Evolutionary conservation across 2,797 vertebrate species (phyloP).

Genomic region (Mormyrus hasselquistii): DNA sequence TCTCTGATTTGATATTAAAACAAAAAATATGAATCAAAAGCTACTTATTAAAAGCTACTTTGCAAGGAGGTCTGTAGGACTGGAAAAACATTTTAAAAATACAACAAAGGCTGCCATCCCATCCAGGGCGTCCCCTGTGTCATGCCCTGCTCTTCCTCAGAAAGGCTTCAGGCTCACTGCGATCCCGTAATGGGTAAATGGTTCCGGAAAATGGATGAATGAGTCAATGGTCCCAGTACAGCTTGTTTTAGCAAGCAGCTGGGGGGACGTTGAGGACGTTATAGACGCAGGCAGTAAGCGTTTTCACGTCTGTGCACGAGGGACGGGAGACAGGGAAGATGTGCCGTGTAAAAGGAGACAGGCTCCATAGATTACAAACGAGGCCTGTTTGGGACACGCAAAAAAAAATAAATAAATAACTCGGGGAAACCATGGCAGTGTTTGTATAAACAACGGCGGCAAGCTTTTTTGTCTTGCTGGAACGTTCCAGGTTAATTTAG

Average conservation of each 20-base stretch:
- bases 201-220: background rate
- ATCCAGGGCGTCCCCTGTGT: background rate
- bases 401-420: background rate
- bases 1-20: background rate
- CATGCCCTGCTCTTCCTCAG: background rate
- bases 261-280: background rate
- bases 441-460: conserved; percentile 9
- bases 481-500: conserved; percentile 17
- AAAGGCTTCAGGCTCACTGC: background rate
- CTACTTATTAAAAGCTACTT: background rate
- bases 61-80: background rate
- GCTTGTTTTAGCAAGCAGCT: background rate
- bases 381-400: background rate
- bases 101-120: background rate
- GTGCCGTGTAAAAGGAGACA: background rate
- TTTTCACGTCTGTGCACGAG: background rate
- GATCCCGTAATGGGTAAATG: background rate
- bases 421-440: background rate
- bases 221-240: background rate
- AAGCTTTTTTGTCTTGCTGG: background rate
- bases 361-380: background rate
- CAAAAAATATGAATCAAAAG: background rate
- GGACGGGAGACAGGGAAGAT: background rate
- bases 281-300: background rate
- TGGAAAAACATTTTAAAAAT: background rate